Evolutionary conservation across 1,140 invertebrate species (phyloP).

Genomic region (Drosophila dunni): DNA sequence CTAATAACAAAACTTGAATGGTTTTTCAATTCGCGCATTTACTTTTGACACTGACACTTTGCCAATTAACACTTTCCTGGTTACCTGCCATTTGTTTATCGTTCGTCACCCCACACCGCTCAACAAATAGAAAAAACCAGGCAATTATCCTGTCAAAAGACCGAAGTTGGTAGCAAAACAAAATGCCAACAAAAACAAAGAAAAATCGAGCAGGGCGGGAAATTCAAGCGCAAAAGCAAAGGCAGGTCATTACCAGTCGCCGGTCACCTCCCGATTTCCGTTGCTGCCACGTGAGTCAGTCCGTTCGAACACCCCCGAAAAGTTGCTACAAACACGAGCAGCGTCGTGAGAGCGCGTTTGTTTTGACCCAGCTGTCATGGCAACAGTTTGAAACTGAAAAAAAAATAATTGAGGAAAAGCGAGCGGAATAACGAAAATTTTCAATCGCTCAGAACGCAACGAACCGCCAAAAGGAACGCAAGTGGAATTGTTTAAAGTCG

Average conservation of each 20-base stretch:
- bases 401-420: slow-evolving; percentile 23
- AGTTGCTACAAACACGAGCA: neutral
- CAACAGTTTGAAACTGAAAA: slow-evolving; percentile 46
- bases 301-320: slow-evolving; percentile 15
- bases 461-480: slow-evolving; percentile 45
- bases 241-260: slow-evolving; percentile 47
- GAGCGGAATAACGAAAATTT: slow-evolving; percentile 45
- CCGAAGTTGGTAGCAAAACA: slow-evolving; percentile 76
- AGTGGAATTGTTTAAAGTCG: neutral
- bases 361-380: slow-evolving; percentile 68
- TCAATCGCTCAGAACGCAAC: slow-evolving; percentile 63
- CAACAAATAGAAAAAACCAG: neutral
- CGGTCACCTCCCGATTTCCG: slow-evolving; percentile 56
- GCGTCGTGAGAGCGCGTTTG: slow-evolving; percentile 39
- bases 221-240: neutral
- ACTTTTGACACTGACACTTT: slow-evolving; percentile 64
- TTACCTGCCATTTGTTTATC: slow-evolving; percentile 73
- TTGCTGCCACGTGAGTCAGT: slow-evolving; percentile 69
- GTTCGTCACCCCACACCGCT: slow-evolving; percentile 5
- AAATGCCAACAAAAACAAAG: slow-evolving; percentile 82
- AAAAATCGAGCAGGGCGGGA: neutral
- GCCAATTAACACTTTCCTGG: slow-evolving; percentile 83
- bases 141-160: slow-evolving; percentile 80
- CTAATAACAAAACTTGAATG: slow-evolving; percentile 43
- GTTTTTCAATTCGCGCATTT: slow-evolving; percentile 69